Evolutionary conservation across 2,797 vertebrate genomes (phyloP), one percentile per base, ranked within the genome.

Genomic region (Catamblyrhynchus diadema): DNA sequence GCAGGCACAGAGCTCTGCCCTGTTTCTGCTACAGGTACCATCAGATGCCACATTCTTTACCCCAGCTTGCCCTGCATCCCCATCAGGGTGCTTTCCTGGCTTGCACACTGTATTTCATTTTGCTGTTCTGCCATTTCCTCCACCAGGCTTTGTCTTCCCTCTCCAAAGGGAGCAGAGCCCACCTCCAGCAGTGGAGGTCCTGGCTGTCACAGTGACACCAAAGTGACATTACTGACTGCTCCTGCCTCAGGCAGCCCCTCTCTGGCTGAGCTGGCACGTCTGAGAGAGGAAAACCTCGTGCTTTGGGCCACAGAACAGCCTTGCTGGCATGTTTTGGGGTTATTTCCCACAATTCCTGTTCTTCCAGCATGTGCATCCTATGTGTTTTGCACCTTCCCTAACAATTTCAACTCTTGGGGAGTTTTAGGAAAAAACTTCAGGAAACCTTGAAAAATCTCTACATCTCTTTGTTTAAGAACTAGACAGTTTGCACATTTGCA

Each of bases 151-250:
- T 78, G 61, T 56, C 48, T 81, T 45, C 53, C 37, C 48, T 71
- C 77, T 57, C 23, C 86, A 71, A 47, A 27, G 12, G 35, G 44
- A 71, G 60, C 72, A 39, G 41, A 81, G 44, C 48, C 48, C 53
- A 20, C n/a, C 70, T 45, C 35, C 48, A 32, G 69, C n/a, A 50
- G 21, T 10, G 25, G 2, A 60, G 50, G 44, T 66, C 44, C 48
- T 44, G 50, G 37, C 44, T 51, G 48, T 19, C 50, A 12, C 42
- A 5, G 14, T 15, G 56, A 47, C n/a, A 16, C 16, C 6, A 4
- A 1, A 0, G 0, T 33, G 41, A 42, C 45, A 8, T 10, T 3
- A 0, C 50, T 65, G 11, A 23, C 35, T 33, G n/a, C 69, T 62
- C 32, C 62, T 78, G 47, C 50, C 61, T 22, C 5, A 9, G 50